These are phyloP conservation scores for Serranus cabrilla DNA, from an alignment of 2,797 vertebrate species.

Conservation along the genomic window DNA sequence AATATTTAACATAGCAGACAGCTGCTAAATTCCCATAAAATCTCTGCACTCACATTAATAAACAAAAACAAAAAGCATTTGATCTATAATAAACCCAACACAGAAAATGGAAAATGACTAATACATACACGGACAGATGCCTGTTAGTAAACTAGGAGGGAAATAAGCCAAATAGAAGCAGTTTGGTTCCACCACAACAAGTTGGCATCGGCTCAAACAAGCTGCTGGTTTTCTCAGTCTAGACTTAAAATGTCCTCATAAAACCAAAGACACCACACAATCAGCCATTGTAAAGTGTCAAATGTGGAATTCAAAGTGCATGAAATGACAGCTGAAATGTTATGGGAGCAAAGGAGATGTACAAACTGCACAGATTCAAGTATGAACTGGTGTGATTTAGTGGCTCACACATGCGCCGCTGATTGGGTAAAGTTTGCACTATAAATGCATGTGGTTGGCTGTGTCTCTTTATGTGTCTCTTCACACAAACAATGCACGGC, in stretches of 20 bases:
- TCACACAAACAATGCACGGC: conserved; percentile 1
- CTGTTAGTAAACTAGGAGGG: conserved; percentile 29
- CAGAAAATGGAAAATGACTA: conserved; percentile 36
- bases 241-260: conserved; percentile 69
- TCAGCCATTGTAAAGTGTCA: conserved; percentile 45
- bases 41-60: conserved; percentile 7
- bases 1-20: conserved; percentile 53
- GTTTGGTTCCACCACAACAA: conserved; percentile 66
- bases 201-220: conserved; percentile 71
- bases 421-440: conserved; percentile 7
- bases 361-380: conserved; percentile 31
- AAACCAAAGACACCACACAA: conserved; percentile 56
- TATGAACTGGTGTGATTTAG: conserved; percentile 22
- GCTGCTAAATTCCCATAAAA: conserved; percentile 29
- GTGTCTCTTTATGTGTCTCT: conserved; percentile 9
- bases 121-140: conserved; percentile 28
- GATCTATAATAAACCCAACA: conserved; percentile 21
- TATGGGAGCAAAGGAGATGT: background rate
- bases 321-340: conserved; percentile 37
- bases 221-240: conserved; percentile 65
- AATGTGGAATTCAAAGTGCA: conserved; percentile 31
- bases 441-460: conserved; percentile 7
- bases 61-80: conserved; percentile 28
- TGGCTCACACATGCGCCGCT: conserved; percentile 8
- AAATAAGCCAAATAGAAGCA: conserved; percentile 63